Evolutionary conservation across 1,140 invertebrate genomes (phyloP).

Genomic region (Neotoxoptera formosana): DNA sequence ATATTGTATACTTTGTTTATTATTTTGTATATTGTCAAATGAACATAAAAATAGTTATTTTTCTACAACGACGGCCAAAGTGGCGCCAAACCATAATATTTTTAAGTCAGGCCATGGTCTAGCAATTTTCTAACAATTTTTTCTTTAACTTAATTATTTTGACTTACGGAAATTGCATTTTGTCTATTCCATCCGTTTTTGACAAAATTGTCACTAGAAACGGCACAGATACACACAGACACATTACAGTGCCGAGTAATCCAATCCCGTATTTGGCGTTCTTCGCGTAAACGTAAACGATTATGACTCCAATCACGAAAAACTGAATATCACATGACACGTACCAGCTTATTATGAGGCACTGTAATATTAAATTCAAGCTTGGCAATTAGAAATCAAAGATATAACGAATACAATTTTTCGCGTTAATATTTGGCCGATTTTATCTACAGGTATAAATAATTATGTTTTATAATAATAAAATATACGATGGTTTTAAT

Average conservation of each 20-base stretch:
- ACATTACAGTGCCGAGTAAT: background rate
- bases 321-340: background rate
- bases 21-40: too few relatives aligned
- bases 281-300: background rate
- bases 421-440: background rate
- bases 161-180: slow-evolving; percentile 23
- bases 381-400: background rate
- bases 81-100: too few relatives aligned
- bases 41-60: too few relatives aligned
- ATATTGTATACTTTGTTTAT: too few relatives aligned
- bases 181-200: slow-evolving; percentile 18
- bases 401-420: background rate
- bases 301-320: slow-evolving; percentile 11
- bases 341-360: slow-evolving; percentile 28
- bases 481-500: background rate
- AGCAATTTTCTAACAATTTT: too few relatives aligned
- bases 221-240: background rate
- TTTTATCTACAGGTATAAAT: too few relatives aligned
- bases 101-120: too few relatives aligned
- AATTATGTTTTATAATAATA: background rate
- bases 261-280: background rate
- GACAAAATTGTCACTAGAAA: background rate
- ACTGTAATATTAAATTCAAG: background rate
- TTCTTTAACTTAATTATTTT: background rate
- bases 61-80: too few relatives aligned